These are phyloP conservation scores for Hypocryptadius cinnamomeus DNA, from an alignment of 2,113 vertebrate genomes.

Conservation along the genomic window DNA sequence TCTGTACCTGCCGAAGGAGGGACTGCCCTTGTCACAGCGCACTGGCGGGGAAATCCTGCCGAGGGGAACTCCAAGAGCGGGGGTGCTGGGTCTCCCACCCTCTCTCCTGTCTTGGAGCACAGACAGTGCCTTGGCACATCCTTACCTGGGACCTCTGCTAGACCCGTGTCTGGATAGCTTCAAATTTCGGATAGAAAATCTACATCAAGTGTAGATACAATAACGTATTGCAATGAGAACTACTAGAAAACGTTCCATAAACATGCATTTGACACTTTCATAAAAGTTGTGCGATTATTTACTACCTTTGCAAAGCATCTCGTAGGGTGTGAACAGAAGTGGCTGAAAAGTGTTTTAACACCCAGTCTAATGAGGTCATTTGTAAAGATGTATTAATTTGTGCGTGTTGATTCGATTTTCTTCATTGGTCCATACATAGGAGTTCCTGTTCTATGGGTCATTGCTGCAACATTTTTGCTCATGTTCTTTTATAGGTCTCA, in stretches of 20 bases:
- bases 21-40: not conserved
- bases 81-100: fast-evolving
- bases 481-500: not conserved
- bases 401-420: fast-evolving
- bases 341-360: not conserved
- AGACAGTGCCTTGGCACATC: fast-evolving
- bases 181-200: not conserved
- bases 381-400: not conserved
- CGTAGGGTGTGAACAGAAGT: fast-evolving
- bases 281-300: not conserved
- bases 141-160: not conserved
- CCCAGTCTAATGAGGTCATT: not conserved
- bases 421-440: fast-evolving
- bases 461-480: not conserved
- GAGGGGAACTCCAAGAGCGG: fast-evolving
- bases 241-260: not conserved
- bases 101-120: not conserved
- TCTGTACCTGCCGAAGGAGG: fast-evolving
- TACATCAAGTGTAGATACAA: no score
- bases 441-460: not conserved
- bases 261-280: fast-evolving
- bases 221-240: fast-evolving
- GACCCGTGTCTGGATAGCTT: fast-evolving
- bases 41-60: not conserved
- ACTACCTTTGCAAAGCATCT: not conserved